These are phyloP conservation scores for Pristis pectinata DNA, from an alignment of 2,797 vertebrate species.

Conservation along the genomic window DNA sequence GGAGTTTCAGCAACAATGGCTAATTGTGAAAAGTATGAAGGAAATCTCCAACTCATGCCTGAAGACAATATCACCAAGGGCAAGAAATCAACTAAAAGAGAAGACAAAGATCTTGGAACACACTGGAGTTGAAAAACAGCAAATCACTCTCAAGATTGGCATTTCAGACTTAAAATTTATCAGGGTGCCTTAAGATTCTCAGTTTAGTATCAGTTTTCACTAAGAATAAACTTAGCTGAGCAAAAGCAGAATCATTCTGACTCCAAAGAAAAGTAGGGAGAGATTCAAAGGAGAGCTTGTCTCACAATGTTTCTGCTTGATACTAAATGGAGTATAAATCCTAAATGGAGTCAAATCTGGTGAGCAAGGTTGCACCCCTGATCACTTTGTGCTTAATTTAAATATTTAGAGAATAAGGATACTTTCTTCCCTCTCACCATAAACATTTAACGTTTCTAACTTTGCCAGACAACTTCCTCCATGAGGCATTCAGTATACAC, in stretches of 20 bases:
- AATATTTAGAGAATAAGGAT: not conserved
- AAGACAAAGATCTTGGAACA: not conserved
- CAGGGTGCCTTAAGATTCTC: not conserved
- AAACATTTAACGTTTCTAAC: not conserved
- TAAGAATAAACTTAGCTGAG: not conserved
- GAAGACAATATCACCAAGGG: not conserved
- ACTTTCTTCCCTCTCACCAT: not conserved
- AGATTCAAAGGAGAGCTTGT: not conserved
- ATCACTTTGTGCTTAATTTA: not conserved
- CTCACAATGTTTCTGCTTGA: not conserved
- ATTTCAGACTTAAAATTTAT: not conserved
- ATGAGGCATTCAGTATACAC: not conserved
- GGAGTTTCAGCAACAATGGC: not conserved
- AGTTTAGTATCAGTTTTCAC: not conserved
- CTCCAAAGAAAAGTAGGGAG: not conserved
- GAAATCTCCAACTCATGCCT: not conserved
- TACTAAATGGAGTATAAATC: not conserved
- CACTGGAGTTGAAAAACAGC: not conserved
- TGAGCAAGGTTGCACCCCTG: not conserved
- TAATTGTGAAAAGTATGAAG: not conserved
- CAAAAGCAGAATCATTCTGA: not conserved
- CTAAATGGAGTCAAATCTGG: not conserved
- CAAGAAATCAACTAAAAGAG: not conserved
- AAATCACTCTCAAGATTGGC: not conserved
- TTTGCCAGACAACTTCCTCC: not conserved